Percentiles rank a stretch among this genome's conserved stretches.
Evolutionary conservation across 2,797 vertebrate species (phyloP).

Genomic region (Mastacembelus armatus): DNA sequence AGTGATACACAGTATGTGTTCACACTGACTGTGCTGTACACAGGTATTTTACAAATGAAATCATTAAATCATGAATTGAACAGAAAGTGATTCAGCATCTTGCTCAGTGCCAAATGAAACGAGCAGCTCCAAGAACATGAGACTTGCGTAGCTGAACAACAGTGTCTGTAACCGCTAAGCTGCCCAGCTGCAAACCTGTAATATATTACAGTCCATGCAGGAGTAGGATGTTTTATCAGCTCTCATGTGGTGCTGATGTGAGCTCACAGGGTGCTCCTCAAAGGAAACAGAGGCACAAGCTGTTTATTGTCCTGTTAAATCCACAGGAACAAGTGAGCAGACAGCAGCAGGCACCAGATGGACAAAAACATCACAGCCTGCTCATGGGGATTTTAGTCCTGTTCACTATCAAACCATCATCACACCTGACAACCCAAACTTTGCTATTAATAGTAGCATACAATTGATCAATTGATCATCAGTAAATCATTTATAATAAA

Average conservation of each 20-base stretch:
- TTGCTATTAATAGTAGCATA: too few species aligned
- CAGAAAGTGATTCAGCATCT: background rate
- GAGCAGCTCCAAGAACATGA: background rate
- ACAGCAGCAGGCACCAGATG: slow-evolving; percentile 26
- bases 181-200: too few species aligned
- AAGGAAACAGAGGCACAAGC: slow-evolving; percentile 28
- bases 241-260: slow-evolving; percentile 49
- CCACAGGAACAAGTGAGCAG: slow-evolving; percentile 61
- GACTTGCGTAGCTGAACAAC: background rate
- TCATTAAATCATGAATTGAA: background rate
- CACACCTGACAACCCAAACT: background rate
- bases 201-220: slow-evolving; percentile 15
- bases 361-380: slow-evolving; percentile 10
- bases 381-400: background rate
- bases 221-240: slow-evolving; percentile 52
- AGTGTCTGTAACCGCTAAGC: background rate
- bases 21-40: background rate
- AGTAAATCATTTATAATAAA: too few species aligned
- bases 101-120: background rate
- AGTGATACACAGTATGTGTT: background rate
- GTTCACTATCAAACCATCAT: background rate
- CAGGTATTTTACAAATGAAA: too few species aligned
- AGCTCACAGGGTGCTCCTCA: slow-evolving; percentile 28
- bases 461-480: too few species aligned
- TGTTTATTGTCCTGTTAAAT: slow-evolving; percentile 74